Conservation (phyloP, 2,113 vertebrate species). For the Solea solea region DNA sequence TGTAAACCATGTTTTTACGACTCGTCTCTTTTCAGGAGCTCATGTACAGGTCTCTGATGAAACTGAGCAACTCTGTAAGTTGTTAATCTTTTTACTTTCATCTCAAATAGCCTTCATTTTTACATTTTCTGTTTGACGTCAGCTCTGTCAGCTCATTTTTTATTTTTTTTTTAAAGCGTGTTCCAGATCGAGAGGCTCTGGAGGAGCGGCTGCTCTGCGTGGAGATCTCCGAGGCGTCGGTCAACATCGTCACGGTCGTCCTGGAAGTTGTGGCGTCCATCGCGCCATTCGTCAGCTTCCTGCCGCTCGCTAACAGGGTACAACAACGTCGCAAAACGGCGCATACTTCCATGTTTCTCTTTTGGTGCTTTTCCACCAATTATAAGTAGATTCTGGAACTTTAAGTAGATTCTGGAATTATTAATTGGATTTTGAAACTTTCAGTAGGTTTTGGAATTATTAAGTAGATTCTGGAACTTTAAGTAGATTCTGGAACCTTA, state of each 20-base stretch:
- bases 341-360: background rate
- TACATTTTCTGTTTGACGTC: no score
- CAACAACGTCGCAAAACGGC: background rate
- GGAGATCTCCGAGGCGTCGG: background rate
- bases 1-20: background rate
- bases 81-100: background rate
- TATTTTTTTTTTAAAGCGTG: conserved; percentile 20
- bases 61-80: conserved; percentile 59
- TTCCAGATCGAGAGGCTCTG: conserved; percentile 29
- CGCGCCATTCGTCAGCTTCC: conserved; percentile 36
- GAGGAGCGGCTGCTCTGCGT: conserved; percentile 47
- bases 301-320: conserved; percentile 65
- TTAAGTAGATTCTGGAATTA: no score
- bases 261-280: conserved; percentile 17
- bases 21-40: conserved; percentile 30
- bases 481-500: no score
- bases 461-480: no score
- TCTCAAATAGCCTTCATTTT: no score
- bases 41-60: conserved; percentile 42
- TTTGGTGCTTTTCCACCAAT: no score
- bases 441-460: no score
- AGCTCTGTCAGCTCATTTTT: background rate
- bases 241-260: background rate
- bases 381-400: no score
- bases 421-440: no score